Percentiles rank a stretch among this genome's conserved stretches.
These are phyloP conservation scores for Galerucella calmariensis DNA, from an alignment of 2,888 invertebrate species.

Conservation along the genomic window DNA sequence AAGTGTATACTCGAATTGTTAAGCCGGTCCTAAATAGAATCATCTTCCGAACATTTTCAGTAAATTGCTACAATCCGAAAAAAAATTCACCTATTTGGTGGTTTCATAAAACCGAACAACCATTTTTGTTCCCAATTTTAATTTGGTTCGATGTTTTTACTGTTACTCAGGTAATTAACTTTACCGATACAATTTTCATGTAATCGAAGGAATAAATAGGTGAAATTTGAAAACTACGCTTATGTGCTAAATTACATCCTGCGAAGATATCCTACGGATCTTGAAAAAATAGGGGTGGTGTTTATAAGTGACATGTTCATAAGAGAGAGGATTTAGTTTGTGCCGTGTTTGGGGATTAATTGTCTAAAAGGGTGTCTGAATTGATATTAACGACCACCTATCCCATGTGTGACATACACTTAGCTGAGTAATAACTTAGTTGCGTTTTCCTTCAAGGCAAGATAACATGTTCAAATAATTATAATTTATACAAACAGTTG, in stretches of 20 bases:
- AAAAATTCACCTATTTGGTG: too few relatives aligned
- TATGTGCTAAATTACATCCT: background rate
- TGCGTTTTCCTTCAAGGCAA: background rate
- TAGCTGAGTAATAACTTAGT: constrained; percentile 14
- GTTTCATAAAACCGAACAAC: too few relatives aligned
- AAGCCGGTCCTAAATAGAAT: too few relatives aligned
- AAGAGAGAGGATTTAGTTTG: constrained; percentile 25
- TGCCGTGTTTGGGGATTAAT: constrained; percentile 23
- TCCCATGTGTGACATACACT: constrained; percentile 1
- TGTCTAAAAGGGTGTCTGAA: constrained; percentile 22
- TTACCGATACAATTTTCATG: too few relatives aligned
- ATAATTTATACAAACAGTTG: background rate
- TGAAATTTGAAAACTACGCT: background rate
- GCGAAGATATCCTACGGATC: constrained; percentile 17
- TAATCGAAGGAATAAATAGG: background rate
- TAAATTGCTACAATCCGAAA: too few relatives aligned
- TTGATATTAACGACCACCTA: constrained; percentile 19
- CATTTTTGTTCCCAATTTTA: too few relatives aligned
- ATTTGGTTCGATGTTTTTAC: too few relatives aligned
- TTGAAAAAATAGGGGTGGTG: constrained; percentile 20
- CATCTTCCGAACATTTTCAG: too few relatives aligned
- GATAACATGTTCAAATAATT: background rate
- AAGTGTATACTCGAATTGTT: too few relatives aligned
- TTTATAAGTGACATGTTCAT: constrained; percentile 31
- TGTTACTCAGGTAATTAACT: too few relatives aligned